Conservation (phyloP, 2,797 vertebrate species). For the Margarornis squamiger region DNA sequence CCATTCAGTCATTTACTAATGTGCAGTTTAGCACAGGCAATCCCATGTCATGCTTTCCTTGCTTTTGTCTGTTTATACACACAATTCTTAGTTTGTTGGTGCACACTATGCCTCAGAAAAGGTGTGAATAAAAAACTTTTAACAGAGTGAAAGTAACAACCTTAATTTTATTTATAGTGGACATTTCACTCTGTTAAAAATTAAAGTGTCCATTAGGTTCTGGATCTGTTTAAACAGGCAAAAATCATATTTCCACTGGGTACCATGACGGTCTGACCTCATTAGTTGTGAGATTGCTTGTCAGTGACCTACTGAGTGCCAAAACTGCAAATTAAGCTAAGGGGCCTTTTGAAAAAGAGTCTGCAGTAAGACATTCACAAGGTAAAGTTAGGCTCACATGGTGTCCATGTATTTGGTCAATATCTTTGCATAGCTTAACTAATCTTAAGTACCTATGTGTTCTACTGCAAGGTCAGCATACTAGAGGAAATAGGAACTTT, state of each 20-base stretch:
- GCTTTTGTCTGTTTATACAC: background rate
- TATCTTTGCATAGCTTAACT: background rate
- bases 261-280: background rate
- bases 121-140: background rate
- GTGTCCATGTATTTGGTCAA: background rate
- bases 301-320: background rate
- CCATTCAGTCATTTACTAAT: background rate
- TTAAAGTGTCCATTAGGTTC: background rate
- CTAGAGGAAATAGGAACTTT: background rate
- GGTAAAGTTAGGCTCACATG: background rate
- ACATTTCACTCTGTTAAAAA: too few relatives aligned
- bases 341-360: background rate
- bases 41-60: background rate
- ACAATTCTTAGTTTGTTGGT: background rate
- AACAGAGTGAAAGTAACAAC: background rate
- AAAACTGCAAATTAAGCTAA: background rate
- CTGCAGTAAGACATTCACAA: background rate
- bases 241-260: background rate
- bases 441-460: background rate
- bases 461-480: background rate
- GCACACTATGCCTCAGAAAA: background rate
- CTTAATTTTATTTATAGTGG: too few relatives aligned
- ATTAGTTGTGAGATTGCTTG: background rate
- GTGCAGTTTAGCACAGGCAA: background rate
- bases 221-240: background rate